A percentile compares a stretch with the other conserved stretches of the same genome.
Evolutionary conservation across 2,113 vertebrate species (phyloP).

Genomic region (Corythoichthys intestinalis): DNA sequence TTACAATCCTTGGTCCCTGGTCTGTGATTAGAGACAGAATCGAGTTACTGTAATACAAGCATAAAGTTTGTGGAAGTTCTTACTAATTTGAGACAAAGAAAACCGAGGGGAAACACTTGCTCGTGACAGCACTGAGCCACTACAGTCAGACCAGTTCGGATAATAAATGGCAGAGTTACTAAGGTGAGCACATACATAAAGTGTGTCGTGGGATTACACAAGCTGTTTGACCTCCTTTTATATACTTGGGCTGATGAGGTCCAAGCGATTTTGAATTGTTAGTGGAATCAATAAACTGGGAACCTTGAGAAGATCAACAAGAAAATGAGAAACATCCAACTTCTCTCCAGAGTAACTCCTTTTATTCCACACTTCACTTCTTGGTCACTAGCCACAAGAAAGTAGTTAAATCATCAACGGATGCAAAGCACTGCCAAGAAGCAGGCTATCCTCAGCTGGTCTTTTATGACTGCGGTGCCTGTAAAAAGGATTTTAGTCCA

Average conservation of each 20-base stretch:
- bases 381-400: constrained; percentile 45
- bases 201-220: neutral
- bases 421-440: constrained; percentile 51
- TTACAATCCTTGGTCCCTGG: constrained; percentile 15
- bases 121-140: constrained; percentile 22
- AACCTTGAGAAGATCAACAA: neutral
- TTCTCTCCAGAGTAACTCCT: neutral
- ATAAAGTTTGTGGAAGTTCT: constrained; percentile 37
- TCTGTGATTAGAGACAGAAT: constrained; percentile 50
- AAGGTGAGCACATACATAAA: constrained; percentile 32
- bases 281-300: neutral
- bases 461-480: constrained; percentile 61
- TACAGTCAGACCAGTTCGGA: constrained; percentile 17
- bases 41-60: constrained; percentile 21
- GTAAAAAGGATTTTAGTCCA: constrained; percentile 61
- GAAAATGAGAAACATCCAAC: constrained; percentile 6
- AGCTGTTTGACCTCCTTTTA: neutral
- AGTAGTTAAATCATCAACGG: constrained; percentile 58
- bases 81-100: constrained; percentile 14
- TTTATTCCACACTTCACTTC: constrained; percentile 21
- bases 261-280: neutral
- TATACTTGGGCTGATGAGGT: neutral
- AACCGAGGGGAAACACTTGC: constrained; percentile 36
- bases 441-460: constrained; percentile 47
- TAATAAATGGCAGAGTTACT: constrained; percentile 32